Evolutionary conservation across 1,140 invertebrate genomes (phyloP), one percentile per base, ranked within the genome.

Genomic region (Maconellicoccus hirsutus): DNA sequence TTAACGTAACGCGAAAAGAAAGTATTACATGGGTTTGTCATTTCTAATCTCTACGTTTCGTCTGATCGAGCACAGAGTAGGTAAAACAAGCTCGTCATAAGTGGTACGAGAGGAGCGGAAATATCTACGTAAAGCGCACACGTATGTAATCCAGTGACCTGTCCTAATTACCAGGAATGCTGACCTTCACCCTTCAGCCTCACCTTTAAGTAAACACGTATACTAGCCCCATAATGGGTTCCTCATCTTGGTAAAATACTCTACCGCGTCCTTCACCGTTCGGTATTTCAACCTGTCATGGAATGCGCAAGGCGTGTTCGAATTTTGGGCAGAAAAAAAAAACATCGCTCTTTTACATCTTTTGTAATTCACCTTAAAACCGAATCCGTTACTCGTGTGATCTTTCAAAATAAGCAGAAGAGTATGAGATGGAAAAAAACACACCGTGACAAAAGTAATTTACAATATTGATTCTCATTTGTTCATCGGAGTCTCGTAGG

Each of bases 121-220:
- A 52, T 52, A 52, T 16, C 42, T 16, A 52, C 42, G 42, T 52
- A 52, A 52, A 52, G 42, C 42, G 42, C 42, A 66, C 61, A 19
- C 61, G 61, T 25, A 66, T 26, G 25, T 66, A 66, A 66, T 66
- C 61, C 61, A 66, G 22, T 66, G 61, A 66, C 61, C 61, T 66
- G 61, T 66, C 61, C 61, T 66, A 66, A 66, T 66, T 66, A 66
- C 19, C 61, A 26, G 25, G 61, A 66, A 66, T 66, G 61, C 61
- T 66, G 61, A 66, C 61, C 61, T 66, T 66, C 61, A 66, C 25
- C 25, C 61, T 66, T 66, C 61, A 66, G 61, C 61, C 61, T 26
- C 25, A 66, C 61, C 61, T 66, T n/a, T 66, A 66, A 66, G 61
- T 66, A 23, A 66, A 66, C 25, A 66, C 22, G 61, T 25, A 52